Evolutionary conservation across 1,140 invertebrate species (phyloP), one percentile per base, ranked within the genome.

Genomic region (Trachymyrmex septentrionalis): DNA sequence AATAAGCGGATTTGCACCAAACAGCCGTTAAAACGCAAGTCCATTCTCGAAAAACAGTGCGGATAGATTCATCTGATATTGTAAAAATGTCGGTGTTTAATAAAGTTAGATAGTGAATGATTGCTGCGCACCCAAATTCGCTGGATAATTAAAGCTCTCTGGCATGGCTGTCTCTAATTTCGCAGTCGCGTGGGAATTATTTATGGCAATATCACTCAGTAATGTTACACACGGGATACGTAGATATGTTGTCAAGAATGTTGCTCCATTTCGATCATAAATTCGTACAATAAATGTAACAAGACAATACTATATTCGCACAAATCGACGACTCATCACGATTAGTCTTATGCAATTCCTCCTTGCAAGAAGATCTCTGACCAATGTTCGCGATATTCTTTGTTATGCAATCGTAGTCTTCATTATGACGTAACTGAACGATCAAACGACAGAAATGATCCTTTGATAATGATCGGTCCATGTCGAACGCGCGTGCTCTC

Each of bases 101-200:
- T 87, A 30, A 24, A 69, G 1, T 34, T 2, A 34, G 80, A 88
- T 73, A 88, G 55, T 85, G 69, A 89, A 27, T 81, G 75, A 89
- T 88, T 53, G 85, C 30, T 14, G 78, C 55, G 64, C 55, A 84
- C 21, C 73, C 24, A 19, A 63, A 80, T 86, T 88, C 55, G 53
- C 69, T 48, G 64, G 87, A 88, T 89, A 80, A 88, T 88, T 88
- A 86, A 88, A 55, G 24, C 27, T 63, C 69, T 44, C n/a, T 50
- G 27, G 14, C 5, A 55, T 19, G 19, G 57, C n/a, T 63, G 30
- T 73, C 6, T 10, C 12, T 73, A 48, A 81, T 50, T 38, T 34
- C 6, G 19, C 24, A 59, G 14, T 14, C 55, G 30, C 24, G 7
- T 7, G 16, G 12, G 19, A 67, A 44, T 85, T 73, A 86, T 75